Conservation (phyloP, 2,797 vertebrate genomes). For the Linurgus olivaceus region DNA sequence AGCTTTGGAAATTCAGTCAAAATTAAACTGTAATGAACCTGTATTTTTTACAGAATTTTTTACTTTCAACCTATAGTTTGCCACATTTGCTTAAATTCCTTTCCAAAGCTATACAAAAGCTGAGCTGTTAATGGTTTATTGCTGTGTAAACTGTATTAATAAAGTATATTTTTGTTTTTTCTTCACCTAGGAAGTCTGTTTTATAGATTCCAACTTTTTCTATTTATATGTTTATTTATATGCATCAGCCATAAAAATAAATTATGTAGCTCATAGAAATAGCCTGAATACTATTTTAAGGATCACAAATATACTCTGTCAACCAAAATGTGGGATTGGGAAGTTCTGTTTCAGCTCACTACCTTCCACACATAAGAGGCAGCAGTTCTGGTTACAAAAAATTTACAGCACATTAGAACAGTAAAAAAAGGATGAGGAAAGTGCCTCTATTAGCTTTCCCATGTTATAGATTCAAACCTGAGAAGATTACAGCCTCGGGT, state of each 20-base stretch:
- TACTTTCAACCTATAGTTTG: constrained; percentile 4
- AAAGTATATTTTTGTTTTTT: background rate
- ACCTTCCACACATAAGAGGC: background rate
- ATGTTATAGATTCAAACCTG: background rate
- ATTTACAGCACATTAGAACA: background rate
- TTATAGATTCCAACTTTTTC: background rate
- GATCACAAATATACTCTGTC: background rate
- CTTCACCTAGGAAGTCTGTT: background rate
- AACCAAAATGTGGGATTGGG: background rate
- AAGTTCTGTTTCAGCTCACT: background rate
- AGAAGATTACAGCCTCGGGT: background rate
- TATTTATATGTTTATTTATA: background rate
- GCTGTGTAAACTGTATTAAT: background rate
- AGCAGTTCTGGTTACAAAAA: background rate
- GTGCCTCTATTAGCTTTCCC: background rate
- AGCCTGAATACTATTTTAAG: background rate
- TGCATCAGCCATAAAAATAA: background rate
- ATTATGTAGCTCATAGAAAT: background rate
- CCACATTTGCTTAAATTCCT: background rate
- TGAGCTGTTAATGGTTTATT: constrained; percentile 16
- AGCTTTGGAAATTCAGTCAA: background rate
- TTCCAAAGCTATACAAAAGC: background rate
- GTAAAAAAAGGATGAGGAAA: background rate
- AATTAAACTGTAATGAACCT: background rate
- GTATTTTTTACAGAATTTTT: background rate